phyloP scores from a whole-genome alignment of 1,140 invertebrate species.

The Cydia amplana region DNA sequence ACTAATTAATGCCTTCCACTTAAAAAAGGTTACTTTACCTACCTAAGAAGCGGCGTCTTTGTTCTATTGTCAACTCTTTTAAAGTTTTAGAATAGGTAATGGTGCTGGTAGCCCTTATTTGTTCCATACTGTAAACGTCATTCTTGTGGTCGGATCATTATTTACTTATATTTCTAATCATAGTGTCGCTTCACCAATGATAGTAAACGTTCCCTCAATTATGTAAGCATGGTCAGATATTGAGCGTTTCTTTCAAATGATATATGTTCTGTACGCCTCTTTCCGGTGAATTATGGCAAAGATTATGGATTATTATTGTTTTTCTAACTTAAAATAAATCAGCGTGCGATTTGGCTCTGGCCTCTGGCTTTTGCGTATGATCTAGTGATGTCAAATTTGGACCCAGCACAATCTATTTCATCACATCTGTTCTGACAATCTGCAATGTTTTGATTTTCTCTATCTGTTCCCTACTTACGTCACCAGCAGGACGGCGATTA shows the following conservation, averaged over 20 bases:
- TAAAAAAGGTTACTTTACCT: constrained; percentile 51
- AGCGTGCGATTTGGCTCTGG: too few species aligned
- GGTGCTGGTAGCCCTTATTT: constrained; percentile 12
- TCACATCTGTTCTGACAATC: neutral
- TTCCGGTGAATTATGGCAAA: too few species aligned
- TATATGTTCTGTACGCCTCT: too few species aligned
- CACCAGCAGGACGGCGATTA: constrained; percentile 21
- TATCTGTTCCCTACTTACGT: constrained; percentile 24
- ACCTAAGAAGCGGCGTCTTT: constrained; percentile 56
- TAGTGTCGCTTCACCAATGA: neutral
- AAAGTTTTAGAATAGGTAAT: constrained; percentile 10
- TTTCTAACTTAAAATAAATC: neutral
- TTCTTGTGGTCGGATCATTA: neutral
- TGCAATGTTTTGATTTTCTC: neutral
- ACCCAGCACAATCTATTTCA: neutral
- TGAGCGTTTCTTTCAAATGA: too few species aligned
- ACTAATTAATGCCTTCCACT: constrained; percentile 74
- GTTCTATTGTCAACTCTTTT: constrained; percentile 52
- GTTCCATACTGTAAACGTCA: constrained; percentile 12
- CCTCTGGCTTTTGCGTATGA: neutral
- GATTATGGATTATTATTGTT: too few species aligned
- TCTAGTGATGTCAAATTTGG: neutral
- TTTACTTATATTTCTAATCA: neutral
- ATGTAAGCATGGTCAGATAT: too few species aligned
- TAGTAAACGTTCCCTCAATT: neutral